Conservation (phyloP, 2,888 invertebrate species). For the Priapulus caudatus region DNA sequence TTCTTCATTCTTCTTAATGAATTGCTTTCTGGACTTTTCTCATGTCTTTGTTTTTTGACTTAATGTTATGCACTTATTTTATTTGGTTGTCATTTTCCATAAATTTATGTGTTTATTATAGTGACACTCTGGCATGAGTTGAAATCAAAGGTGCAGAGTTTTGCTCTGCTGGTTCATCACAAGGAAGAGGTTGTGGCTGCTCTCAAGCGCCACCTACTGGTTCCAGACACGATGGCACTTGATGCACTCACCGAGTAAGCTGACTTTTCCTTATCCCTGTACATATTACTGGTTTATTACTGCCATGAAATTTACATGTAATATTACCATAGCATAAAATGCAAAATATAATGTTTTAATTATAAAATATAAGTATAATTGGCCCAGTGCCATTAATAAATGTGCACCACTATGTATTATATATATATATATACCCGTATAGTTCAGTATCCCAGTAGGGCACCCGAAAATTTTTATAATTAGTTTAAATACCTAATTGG, state of each 20-base stretch:
- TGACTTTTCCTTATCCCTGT: constrained; percentile 11
- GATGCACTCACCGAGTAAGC: constrained; percentile 76
- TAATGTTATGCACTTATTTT: background rate
- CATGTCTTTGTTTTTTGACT: background rate
- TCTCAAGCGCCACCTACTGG: constrained; percentile 57
- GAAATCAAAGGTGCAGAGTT: constrained; percentile 55
- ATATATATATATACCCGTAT: too few species aligned
- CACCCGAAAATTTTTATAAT: too few species aligned
- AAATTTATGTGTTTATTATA: constrained; percentile 24
- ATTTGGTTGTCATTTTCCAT: too few species aligned
- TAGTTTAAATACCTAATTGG: too few species aligned
- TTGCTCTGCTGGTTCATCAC: constrained; percentile 65
- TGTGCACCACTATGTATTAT: too few species aligned
- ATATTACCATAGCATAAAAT: too few species aligned
- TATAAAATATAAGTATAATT: constrained; percentile 6
- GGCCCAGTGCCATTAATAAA: background rate
- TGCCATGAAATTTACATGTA: too few species aligned
- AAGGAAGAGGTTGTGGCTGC: constrained; percentile 59
- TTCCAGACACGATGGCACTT: constrained; percentile 57
- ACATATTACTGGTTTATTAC: too few species aligned
- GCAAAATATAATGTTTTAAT: background rate
- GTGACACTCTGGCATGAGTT: constrained; percentile 59
- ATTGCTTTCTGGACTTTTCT: constrained; percentile 4
- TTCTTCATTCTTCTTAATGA: background rate
- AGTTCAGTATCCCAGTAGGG: too few species aligned